Base-by-base conservation (phyloP, 2,888 invertebrate species). In the Ennomos erosarius region DNA sequence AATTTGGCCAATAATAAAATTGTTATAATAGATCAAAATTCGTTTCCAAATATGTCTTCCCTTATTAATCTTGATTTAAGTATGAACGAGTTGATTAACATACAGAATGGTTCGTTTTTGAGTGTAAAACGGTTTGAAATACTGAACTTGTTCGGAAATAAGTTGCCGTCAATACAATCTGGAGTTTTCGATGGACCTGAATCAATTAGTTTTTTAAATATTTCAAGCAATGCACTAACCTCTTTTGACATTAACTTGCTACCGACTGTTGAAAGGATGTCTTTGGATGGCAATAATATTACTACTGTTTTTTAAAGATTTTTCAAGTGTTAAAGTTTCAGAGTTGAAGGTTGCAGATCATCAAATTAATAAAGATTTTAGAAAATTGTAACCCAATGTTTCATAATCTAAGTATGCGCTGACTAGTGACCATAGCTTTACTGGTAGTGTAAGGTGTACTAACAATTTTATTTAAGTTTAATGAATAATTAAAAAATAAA, bases 91-190 rank as follows among this genome's bases (percentile, higher is more conserved):
- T 69, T 73, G 44, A 48, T 49, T 13, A 56, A 37, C 10, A 69
- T 73, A 50, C 71, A 73, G 50, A 70, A 70, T 26, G 73, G 73
- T 1, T 55, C 70, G 6, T 73, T 73, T 57, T 35, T 61, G 8
- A 37, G 65, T n/a, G 54, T 64, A 8, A 62, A 42, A 53, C 43
- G 44, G 10, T 47, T 73, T 2, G 57, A 43, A 39, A 45, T 39
- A 13, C 37, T 73, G 12, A 56, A 62, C 39, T 63, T 72, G 34
- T 50, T 46, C 44, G 51, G 44, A 34, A 70, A 72, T 59, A 52
- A 58, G 51, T 64, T 72, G 48, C 34, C 59, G 40, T 36, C 44
- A 8, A 51, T 72, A 45, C 67, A 64, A 33, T 70, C 66, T 48
- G 72, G 72, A 3, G 64, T 64, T 34, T 67, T 72, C 26, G 68